Conservation (phyloP, 2,888 invertebrate genomes). For the Melieria picta region DNA sequence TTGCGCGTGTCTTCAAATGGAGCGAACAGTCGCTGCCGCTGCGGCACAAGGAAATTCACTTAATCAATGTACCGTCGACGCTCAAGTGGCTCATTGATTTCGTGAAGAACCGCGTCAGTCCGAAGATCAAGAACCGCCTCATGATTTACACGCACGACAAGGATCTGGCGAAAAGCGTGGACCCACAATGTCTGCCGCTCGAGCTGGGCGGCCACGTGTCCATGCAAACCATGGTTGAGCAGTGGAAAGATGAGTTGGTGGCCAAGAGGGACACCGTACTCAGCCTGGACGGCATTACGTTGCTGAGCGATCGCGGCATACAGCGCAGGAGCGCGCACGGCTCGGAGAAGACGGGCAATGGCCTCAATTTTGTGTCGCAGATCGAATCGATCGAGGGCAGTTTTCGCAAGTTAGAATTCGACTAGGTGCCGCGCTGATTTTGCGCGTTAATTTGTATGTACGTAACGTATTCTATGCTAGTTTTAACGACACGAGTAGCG, state of each 20-base stretch:
- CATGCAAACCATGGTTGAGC: slow-evolving; percentile 76
- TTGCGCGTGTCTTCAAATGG: slow-evolving; percentile 77
- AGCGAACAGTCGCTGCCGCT: slow-evolving; percentile 85
- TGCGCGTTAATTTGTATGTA: neutral
- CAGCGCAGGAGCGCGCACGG: slow-evolving; percentile 60
- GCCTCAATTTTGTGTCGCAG: slow-evolving; percentile 59
- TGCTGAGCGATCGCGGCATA: slow-evolving; percentile 74
- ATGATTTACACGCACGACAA: slow-evolving; percentile 71
- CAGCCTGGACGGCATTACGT: slow-evolving; percentile 73
- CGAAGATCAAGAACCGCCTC: slow-evolving; percentile 77
- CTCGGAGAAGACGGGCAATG: slow-evolving; percentile 56
- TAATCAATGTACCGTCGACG: slow-evolving; percentile 76
- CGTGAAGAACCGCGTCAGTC: slow-evolving; percentile 74
- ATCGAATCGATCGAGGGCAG: slow-evolving; percentile 69
- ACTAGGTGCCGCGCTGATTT: slow-evolving; percentile 58
- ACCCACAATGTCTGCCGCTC: slow-evolving; percentile 74
- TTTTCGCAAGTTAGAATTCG: slow-evolving; percentile 77
- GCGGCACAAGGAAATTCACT: slow-evolving; percentile 81
- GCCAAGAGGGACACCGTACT: slow-evolving; percentile 71
- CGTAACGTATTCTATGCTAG: neutral
- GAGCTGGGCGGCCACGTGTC: slow-evolving; percentile 79
- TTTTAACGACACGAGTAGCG: no score
- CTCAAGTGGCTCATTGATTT: slow-evolving; percentile 82
- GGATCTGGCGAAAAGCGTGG: slow-evolving; percentile 71
- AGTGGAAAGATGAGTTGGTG: slow-evolving; percentile 73